Evolutionary conservation across 2,113 vertebrate species (phyloP).

Genomic region (Tragelaphus buxtoni): DNA sequence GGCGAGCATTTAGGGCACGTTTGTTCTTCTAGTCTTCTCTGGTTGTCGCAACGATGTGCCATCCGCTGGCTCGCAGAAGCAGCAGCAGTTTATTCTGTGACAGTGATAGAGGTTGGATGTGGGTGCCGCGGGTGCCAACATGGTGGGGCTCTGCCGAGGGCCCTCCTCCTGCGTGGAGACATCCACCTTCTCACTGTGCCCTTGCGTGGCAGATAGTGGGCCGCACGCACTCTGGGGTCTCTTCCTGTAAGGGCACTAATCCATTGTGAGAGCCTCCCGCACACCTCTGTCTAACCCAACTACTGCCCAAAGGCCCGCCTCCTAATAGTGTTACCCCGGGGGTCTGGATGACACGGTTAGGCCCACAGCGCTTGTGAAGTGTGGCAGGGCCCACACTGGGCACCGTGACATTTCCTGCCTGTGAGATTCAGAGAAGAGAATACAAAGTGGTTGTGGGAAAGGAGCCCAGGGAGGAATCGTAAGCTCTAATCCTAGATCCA

Average conservation of each 20-base stretch:
- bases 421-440: rapidly evolving
- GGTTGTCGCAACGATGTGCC: rapidly evolving
- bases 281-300: not conserved
- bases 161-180: too few species aligned
- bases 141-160: rapidly evolving
- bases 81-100: rapidly evolving
- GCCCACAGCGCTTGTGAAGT: not conserved
- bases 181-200: not conserved
- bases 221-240: not conserved
- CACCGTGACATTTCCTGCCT: not conserved
- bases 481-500: not conserved
- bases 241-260: not conserved
- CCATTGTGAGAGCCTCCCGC: rapidly evolving
- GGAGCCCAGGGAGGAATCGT: not conserved
- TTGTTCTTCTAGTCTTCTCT: rapidly evolving
- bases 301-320: not conserved
- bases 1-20: rapidly evolving
- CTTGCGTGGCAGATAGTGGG: rapidly evolving
- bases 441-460: not conserved
- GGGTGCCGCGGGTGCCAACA: rapidly evolving
- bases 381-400: not conserved
- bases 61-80: rapidly evolving
- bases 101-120: not conserved
- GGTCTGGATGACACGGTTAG: not conserved
- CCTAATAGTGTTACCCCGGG: rapidly evolving